Evolutionary conservation across 1,140 invertebrate genomes (phyloP), one percentile per base, ranked within the genome.

Genomic region (Papilio glaucus): DNA sequence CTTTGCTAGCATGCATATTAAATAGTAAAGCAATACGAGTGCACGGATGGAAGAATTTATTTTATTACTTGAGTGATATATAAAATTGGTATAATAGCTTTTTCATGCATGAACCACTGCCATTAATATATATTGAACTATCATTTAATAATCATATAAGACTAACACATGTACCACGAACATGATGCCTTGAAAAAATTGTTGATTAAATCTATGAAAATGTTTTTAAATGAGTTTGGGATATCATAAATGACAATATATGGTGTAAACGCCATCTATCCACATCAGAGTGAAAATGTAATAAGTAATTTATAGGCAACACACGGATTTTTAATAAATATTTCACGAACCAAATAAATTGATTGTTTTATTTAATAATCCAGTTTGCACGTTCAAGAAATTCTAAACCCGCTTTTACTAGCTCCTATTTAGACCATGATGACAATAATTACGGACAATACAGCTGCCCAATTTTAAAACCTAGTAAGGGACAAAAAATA

Each of bases 121-220:
- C 49, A 57, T 13, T 57, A 49, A 49, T 49, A 21, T 21, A 57
- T 33, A 33, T n/a, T 12, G 1, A 3, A 24, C 10, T 21, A 9
- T 21, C 45, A 49, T 18, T 4, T 60, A 24, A 60, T 6, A 26
- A 10, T 12, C 1, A 60, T 10, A 37, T 37, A 45, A 49, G 45
- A 49, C 15, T 49, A 68, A 49, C 13, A 68, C 29, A 33, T 33
- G 29, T 33, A 33, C 45, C 15, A 69, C 24, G 45, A 49, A 68
- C 65, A 49, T 15, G 67, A 53, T 53, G 67, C 67, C 67, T 69
- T 69, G 29, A n/a, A 38, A 69, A 37, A 68, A 49, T 45, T 68
- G 41, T 67, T 67, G 10, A 65, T 45, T 12, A 24, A 67, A 9
- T 67, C 29, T 38, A 67, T 26, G 12, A 8, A 29, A 29, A 21